These are phyloP conservation scores for Liposcelis brunnea DNA, from an alignment of 2,888 invertebrate species.

Conservation along the genomic window DNA sequence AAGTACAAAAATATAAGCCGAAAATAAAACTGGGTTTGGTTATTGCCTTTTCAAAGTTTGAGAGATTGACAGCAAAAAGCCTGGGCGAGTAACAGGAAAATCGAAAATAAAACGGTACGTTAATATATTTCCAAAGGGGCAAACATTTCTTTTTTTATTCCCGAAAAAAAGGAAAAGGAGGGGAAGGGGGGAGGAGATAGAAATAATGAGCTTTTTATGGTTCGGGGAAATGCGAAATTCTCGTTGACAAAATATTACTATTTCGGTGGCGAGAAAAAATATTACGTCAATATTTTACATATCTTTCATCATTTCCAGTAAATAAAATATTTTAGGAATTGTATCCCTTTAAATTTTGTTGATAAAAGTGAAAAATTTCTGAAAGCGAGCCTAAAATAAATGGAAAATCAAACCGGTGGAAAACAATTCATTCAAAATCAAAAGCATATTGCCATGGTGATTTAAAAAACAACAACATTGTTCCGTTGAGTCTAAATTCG, in stretches of 20 bases:
- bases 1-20: neutral
- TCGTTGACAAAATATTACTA: neutral
- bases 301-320: neutral
- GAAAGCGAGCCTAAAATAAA: too few species aligned
- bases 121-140: neutral
- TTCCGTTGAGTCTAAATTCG: too few species aligned
- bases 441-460: too few species aligned
- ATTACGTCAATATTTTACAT: neutral
- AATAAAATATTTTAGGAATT: neutral
- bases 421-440: too few species aligned
- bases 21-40: slow-evolving; percentile 5
- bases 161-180: slow-evolving; percentile 1
- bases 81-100: too few species aligned
- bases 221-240: neutral
- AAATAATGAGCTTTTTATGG: neutral
- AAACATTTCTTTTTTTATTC: neutral
- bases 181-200: neutral
- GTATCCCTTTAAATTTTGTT: neutral
- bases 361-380: too few species aligned
- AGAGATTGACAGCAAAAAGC: too few species aligned
- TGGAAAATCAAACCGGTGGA: too few species aligned
- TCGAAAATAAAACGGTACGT: slow-evolving; percentile 1
- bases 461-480: too few species aligned
- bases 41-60: neutral
- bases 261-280: neutral